Conservation (phyloP, 2,113 vertebrate genomes). For the Urocolius indicus region DNA sequence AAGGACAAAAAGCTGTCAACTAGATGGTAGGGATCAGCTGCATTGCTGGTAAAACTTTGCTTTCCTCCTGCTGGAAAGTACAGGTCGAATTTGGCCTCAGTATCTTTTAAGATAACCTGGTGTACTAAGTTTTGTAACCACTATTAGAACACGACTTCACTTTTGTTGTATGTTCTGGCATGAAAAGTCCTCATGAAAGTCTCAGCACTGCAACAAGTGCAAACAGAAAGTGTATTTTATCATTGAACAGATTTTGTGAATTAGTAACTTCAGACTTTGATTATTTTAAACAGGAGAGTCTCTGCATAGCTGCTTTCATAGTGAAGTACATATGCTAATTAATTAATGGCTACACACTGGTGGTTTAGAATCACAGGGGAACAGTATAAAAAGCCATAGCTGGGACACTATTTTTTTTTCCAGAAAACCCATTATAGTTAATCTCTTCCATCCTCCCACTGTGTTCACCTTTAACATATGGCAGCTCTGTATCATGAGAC, state of each 20-base stretch:
- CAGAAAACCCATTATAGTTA: conserved; percentile 1
- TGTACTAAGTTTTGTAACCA: background rate
- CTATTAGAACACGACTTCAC: background rate
- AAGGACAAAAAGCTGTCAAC: background rate
- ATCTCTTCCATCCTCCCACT: conserved; percentile 57
- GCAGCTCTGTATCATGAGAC: conserved; percentile 62
- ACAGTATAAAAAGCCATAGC: background rate
- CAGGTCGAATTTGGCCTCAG: background rate
- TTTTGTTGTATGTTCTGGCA: background rate
- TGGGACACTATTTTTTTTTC: background rate
- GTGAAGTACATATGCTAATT: background rate
- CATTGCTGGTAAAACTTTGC: background rate
- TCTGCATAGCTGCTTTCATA: background rate
- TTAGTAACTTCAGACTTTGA: background rate
- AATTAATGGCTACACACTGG: background rate
- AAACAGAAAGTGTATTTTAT: background rate
- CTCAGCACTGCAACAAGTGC: background rate
- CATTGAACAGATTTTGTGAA: background rate
- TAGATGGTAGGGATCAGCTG: background rate
- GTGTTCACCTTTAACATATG: conserved; percentile 65
- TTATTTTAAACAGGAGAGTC: background rate
- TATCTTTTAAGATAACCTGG: background rate
- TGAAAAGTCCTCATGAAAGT: background rate
- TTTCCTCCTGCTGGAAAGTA: background rate
- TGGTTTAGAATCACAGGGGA: background rate